These are phyloP conservation scores for Bemisia tabaci DNA, from an alignment of 1,140 invertebrate species.

Conservation along the genomic window DNA sequence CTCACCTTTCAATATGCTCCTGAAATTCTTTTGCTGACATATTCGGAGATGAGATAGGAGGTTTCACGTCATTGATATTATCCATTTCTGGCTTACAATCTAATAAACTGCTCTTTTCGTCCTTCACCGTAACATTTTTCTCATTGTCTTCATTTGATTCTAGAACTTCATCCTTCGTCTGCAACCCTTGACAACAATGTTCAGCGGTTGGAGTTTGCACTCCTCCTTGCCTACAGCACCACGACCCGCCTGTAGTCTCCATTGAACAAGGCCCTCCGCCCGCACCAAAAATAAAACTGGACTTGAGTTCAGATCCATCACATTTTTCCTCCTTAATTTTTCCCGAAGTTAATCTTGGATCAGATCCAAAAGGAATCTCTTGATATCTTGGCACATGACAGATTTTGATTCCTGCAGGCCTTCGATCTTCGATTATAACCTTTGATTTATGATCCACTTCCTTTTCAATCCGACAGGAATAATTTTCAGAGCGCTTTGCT, in stretches of 20 bases:
- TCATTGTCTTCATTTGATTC: constrained; percentile 29
- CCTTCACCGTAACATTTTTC: background rate
- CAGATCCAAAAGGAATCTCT: constrained; percentile 18
- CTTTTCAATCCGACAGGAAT: background rate
- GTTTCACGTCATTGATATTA: constrained; percentile 1
- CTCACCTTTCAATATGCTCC: constrained; percentile 11
- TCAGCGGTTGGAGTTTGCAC: constrained; percentile 51
- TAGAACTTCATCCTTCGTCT: constrained; percentile 43
- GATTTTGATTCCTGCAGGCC: constrained; percentile 6
- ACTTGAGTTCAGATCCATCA: constrained; percentile 1
- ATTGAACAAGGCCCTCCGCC: constrained; percentile 47
- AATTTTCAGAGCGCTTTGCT: background rate
- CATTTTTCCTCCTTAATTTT: constrained; percentile 12
- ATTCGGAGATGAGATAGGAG: background rate
- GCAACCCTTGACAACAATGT: constrained; percentile 53
- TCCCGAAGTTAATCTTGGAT: constrained; percentile 14
- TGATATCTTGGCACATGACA: constrained; percentile 4
- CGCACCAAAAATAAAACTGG: constrained; percentile 43
- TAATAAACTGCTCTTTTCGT: background rate
- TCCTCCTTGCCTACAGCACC: constrained; percentile 51
- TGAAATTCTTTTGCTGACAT: background rate
- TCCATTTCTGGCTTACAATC: background rate
- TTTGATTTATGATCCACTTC: background rate
- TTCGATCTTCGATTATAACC: constrained; percentile 6
- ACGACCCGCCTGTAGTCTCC: constrained; percentile 43